Base-by-base conservation (phyloP, 2,888 invertebrate species). In the Aspidiotus destructor region DNA sequence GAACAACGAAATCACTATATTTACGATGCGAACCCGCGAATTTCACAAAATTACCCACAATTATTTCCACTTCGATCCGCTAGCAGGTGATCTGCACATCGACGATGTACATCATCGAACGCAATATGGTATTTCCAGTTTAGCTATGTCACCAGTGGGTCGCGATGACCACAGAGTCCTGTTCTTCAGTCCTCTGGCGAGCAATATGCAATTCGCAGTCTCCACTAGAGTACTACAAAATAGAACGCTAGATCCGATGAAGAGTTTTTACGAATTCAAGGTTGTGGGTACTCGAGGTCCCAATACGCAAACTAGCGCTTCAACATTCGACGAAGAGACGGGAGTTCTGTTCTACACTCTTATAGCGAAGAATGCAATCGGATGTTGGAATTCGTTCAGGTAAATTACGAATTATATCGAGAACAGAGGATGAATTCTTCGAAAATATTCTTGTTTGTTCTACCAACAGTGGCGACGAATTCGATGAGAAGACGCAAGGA, bases 171-270 rank as follows among this genome's bases (percentile, higher is more conserved):
- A 73, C 63, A 80, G 87, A 60, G 79, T 84, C 3, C 75, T 91
- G 41, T 89, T 84, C 74, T 91, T 89, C 75, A 89, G 91, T 77
- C 84, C 91, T 0, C 84, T 91, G 85, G 87, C 90, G 1, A 88
- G 89, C 75, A 86, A 84, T 74, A 82, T 86, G 73, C 89, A 91
- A 75, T 91, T 89, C 76, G 84, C 83, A 70, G 86, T 89, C 0
- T 82, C 82, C 72, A 74, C 75, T 7, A 70, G 72, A 67, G 81
- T 88, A 58, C 78, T 90, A 54, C 84, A 85, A 75, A 89, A 90
- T 76, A 84, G 86, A 77, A 84, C 84, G 40, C 78, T 83, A 73
- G 81, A 84, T 71, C 48, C 64, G 8, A 87, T 89, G 75, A 81
- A 83, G 70, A 83, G 84, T 58, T 88, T 86, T 77, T 81, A 85